A percentile compares a stretch with the other conserved stretches of the same genome.
Conservation (phyloP, 2,797 vertebrate genomes). For the Cephalopachus bancanus region DNA sequence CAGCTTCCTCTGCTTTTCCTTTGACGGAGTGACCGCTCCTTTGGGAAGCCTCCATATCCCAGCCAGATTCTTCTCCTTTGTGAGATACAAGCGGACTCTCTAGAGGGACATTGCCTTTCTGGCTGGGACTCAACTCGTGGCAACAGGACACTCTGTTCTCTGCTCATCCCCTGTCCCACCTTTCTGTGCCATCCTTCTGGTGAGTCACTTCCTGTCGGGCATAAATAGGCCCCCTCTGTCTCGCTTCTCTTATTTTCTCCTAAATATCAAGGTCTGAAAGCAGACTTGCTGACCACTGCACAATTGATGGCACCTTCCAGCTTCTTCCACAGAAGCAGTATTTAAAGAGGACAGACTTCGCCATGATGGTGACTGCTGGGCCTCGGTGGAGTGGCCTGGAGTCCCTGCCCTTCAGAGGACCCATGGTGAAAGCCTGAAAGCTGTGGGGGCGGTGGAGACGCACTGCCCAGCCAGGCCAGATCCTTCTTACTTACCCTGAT, state of each 20-base stretch:
- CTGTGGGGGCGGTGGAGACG: accelerated
- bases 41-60: neutral
- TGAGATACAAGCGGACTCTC: neutral
- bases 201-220: neutral
- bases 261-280: neutral
- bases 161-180: too few species aligned
- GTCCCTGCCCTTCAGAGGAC: too few species aligned
- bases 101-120: neutral
- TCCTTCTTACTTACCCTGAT: neutral
- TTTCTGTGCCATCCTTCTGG: neutral
- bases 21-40: neutral
- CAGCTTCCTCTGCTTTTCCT: neutral
- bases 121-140: neutral
- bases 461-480: accelerated
- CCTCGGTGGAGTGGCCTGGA: accelerated
- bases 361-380: neutral
- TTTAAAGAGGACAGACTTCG: neutral
- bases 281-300: neutral
- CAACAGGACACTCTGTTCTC: neutral
- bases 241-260: neutral
- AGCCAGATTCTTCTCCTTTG: neutral
- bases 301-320: neutral
- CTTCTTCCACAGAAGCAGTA: neutral
- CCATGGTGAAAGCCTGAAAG: too few species aligned
- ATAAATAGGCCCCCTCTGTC: neutral